phyloP scores from a whole-genome alignment of 2,113 vertebrate species.

The Hiodon alosoides region DNA sequence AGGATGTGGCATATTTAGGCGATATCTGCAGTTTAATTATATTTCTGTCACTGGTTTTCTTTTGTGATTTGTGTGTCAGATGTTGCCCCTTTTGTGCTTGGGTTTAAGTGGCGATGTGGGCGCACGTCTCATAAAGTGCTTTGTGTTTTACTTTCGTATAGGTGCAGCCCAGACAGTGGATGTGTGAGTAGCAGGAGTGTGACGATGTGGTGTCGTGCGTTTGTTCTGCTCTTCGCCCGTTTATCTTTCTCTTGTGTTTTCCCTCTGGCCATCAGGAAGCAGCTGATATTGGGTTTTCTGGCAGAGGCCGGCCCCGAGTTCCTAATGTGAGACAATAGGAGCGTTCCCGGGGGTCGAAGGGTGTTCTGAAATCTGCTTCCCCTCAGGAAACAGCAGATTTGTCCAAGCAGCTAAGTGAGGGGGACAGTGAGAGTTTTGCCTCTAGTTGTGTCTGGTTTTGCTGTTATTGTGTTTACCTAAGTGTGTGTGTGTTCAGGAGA shows the following conservation, averaged over 20 bases:
- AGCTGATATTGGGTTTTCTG: constrained; percentile 50
- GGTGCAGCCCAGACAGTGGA: constrained; percentile 27
- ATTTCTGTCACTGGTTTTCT: not conserved
- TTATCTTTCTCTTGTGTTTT: constrained; percentile 38
- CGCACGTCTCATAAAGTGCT: not conserved
- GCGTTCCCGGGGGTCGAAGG: constrained; percentile 46
- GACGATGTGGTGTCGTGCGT: constrained; percentile 23
- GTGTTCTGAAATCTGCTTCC: constrained; percentile 47
- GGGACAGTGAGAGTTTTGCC: not conserved
- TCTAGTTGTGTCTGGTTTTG: not conserved
- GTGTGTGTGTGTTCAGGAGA: constrained; percentile 7
- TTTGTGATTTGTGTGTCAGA: no score
- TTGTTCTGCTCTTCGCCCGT: constrained; percentile 48
- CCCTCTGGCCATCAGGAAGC: constrained; percentile 61
- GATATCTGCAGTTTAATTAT: constrained; percentile 41
- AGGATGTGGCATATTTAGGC: constrained; percentile 24
- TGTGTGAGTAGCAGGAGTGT: constrained; percentile 13
- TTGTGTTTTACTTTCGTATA: constrained; percentile 3
- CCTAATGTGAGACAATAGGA: constrained; percentile 62
- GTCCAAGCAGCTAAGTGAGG: constrained; percentile 43
- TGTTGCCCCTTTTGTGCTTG: not conserved
- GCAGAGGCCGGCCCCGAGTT: constrained; percentile 38
- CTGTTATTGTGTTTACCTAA: not conserved
- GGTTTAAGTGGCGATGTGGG: not conserved
- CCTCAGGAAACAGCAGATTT: constrained; percentile 63